These are phyloP conservation scores for Drosophila fungiperda DNA, from an alignment of 2,888 invertebrate species.

Conservation along the genomic window DNA sequence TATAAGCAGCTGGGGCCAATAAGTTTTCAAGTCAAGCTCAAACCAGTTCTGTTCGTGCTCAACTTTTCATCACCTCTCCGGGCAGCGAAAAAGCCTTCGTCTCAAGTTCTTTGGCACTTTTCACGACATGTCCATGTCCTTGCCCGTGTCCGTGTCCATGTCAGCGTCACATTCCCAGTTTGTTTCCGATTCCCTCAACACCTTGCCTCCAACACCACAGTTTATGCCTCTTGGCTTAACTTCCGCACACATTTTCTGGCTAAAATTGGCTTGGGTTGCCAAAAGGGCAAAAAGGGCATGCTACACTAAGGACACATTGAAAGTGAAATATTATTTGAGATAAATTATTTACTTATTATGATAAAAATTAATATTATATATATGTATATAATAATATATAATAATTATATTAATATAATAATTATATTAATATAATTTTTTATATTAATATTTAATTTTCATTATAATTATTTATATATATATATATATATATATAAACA, in stretches of 20 bases:
- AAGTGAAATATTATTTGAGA: background rate
- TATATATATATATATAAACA: background rate
- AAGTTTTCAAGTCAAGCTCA: slow-evolving; percentile 50
- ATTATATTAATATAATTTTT: no score
- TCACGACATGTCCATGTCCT: slow-evolving; percentile 24
- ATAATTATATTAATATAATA: no score
- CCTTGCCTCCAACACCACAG: background rate
- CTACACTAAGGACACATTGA: background rate
- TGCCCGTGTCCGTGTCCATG: slow-evolving; percentile 27
- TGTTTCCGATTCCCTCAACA: background rate
- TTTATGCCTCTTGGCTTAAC: background rate
- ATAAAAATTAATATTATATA: no score
- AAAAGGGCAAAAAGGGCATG: background rate
- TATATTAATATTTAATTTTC: no score
- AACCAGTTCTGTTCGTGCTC: slow-evolving; percentile 29
- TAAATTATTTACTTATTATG: no score
- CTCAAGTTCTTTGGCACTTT: slow-evolving; percentile 44
- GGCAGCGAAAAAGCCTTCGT: slow-evolving; percentile 33
- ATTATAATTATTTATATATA: no score
- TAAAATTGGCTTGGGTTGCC: slow-evolving; percentile 23
- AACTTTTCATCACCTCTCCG: slow-evolving; percentile 47
- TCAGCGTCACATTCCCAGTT: slow-evolving; percentile 19
- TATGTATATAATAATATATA: no score
- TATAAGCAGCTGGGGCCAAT: slow-evolving; percentile 47
- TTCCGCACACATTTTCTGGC: slow-evolving; percentile 35